These are phyloP conservation scores for Oscheius onirici DNA, from an alignment of 2,888 invertebrate genomes.

Conservation along the genomic window DNA sequence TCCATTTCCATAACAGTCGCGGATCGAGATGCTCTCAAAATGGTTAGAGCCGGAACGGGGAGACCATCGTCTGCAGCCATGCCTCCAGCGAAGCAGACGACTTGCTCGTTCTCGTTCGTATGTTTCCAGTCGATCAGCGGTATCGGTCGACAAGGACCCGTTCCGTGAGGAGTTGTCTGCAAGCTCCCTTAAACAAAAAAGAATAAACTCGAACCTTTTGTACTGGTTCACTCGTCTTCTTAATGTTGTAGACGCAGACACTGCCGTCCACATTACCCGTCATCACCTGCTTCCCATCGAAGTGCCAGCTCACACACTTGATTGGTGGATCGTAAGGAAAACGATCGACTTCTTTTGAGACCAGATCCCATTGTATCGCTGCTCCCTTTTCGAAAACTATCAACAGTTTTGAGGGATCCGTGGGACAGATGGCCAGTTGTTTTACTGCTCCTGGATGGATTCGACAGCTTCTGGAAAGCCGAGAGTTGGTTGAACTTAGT, in stretches of 20 bases:
- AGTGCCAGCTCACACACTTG: constrained; percentile 76
- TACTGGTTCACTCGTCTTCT: constrained; percentile 73
- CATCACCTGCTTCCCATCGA: constrained; percentile 97
- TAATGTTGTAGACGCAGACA: constrained; percentile 89
- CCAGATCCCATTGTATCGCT: constrained; percentile 94
- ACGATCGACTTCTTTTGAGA: constrained; percentile 83
- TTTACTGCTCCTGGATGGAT: constrained; percentile 96
- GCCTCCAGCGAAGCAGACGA: constrained; percentile 68
- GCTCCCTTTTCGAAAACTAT: constrained; percentile 95
- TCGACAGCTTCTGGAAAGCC: constrained; percentile 75
- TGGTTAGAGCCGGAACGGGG: constrained; percentile 74
- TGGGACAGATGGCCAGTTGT: constrained; percentile 94
- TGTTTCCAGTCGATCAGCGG: constrained; percentile 66
- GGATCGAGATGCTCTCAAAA: constrained; percentile 64
- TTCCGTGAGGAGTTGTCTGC: constrained; percentile 59
- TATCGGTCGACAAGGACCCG: constrained; percentile 62
- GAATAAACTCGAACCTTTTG: constrained; percentile 38
- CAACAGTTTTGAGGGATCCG: constrained; percentile 81
- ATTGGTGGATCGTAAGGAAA: constrained; percentile 66
- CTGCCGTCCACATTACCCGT: constrained; percentile 92
- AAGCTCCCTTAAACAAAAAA: not conserved
- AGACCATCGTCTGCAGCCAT: constrained; percentile 70
- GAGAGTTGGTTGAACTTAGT: not conserved
- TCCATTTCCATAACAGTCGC: constrained; percentile 94
- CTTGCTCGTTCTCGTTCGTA: constrained; percentile 60